Evolutionary conservation across 2,797 vertebrate genomes (phyloP).

Genomic region (Betta splendens): DNA sequence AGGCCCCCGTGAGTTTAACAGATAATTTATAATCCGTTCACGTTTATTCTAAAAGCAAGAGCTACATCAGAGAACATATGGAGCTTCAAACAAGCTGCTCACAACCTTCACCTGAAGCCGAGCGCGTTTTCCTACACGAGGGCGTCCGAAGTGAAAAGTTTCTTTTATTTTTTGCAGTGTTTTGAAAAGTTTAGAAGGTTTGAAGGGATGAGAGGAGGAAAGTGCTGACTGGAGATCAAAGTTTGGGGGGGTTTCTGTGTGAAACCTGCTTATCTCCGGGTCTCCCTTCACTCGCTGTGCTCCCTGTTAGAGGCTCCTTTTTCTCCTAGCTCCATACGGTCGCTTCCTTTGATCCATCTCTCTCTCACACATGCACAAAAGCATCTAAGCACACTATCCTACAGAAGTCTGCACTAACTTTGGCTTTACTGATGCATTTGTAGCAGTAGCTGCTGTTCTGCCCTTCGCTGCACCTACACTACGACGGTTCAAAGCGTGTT

Average conservation of each 20-base stretch:
- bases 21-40: slow-evolving; percentile 40
- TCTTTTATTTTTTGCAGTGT: slow-evolving; percentile 19
- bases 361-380: neutral
- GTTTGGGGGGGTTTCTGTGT: slow-evolving; percentile 12
- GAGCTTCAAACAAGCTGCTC: slow-evolving; percentile 28
- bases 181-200: slow-evolving; percentile 34
- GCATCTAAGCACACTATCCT: slow-evolving; percentile 1
- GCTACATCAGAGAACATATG: slow-evolving; percentile 22
- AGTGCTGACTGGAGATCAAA: slow-evolving; percentile 56
- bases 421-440: neutral
- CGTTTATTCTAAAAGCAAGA: slow-evolving; percentile 45
- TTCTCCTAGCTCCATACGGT: neutral
- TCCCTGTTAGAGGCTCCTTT: slow-evolving; percentile 14
- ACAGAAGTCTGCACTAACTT: neutral
- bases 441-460: neutral
- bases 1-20: slow-evolving; percentile 1
- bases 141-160: slow-evolving; percentile 28
- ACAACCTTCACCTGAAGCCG: slow-evolving; percentile 26
- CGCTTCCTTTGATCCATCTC: slow-evolving; percentile 24
- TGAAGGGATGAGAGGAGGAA: slow-evolving; percentile 27
- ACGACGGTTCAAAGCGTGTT: neutral
- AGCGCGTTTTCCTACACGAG: slow-evolving; percentile 14
- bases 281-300: slow-evolving; percentile 1
- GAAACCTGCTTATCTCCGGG: slow-evolving; percentile 44
- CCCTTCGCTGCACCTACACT: neutral